Evolutionary conservation across 2,113 vertebrate genomes (phyloP), one percentile per base, ranked within the genome.

Genomic region (Hippocampus comes): DNA sequence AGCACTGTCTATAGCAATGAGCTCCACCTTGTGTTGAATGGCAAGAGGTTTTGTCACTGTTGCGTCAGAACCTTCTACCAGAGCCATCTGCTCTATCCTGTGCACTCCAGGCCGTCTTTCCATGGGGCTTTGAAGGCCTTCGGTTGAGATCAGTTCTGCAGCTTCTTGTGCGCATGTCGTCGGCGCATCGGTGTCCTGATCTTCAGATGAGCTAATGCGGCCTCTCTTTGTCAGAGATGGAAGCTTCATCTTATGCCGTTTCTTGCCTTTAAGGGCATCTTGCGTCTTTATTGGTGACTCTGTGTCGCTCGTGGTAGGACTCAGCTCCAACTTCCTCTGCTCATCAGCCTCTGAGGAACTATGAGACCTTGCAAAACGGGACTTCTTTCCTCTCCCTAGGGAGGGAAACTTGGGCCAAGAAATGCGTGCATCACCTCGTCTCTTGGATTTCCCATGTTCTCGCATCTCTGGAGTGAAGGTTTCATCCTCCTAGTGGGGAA

Each of bases 331-430:
- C 67, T 91, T 92, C 67, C 88, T 90, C 74, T 93, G 91, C 78
- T 94, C 93, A 14, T 94, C 93, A 23, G 92, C 92, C 82, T 94
- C 93, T 38, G 93, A 92, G 66, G 92, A 91, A 75, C 93, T 94
- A 78, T 93, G 91, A 80, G 93, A 94, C 68, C 93, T 92, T 20
- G 86, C 90, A 68, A 93, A 94, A 51, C 79, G 86, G 0, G 89
- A 84, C 76, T 89, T 92, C n/a, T 69, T 74, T 41, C 91, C 91
- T 79, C 86, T 93, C 67, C 87, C 90, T 55, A 94, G 89, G n/a
- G 92, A 90, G 8, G 92, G 86, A 71, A 94, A 93, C 77, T 94
- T 93, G 30, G 93, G 93, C 92, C 93, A 94, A 3, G 93, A 93
- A 79, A 94, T 93, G 46, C 93, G 90, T 14, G 85, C 87, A 1